Evolutionary conservation across 2,113 vertebrate genomes (phyloP).

Genomic region (Hemibagrus wyckioides): DNA sequence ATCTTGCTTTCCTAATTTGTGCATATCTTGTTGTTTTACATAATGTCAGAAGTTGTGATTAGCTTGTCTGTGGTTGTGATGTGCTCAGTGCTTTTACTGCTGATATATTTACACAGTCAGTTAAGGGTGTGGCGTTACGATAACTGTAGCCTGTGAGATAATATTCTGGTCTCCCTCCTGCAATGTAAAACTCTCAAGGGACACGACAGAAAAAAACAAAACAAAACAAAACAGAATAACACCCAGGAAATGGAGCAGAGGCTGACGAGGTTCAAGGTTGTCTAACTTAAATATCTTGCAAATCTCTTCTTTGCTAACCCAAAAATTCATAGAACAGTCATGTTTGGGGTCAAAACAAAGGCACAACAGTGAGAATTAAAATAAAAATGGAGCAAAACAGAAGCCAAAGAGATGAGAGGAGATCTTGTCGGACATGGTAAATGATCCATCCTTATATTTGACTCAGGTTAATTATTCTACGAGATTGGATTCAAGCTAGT

Average conservation of each 20-base stretch:
- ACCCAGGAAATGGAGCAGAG: background rate
- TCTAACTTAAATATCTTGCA: background rate
- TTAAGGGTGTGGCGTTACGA: background rate
- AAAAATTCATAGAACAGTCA: background rate
- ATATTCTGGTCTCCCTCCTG: background rate
- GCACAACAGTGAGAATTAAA: background rate
- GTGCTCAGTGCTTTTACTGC: background rate
- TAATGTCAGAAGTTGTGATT: too few relatives aligned
- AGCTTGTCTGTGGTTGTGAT: background rate
- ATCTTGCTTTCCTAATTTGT: background rate
- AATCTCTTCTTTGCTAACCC: background rate
- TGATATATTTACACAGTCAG: background rate
- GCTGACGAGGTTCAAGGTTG: background rate
- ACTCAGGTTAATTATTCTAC: background rate
- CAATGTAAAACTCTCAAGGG: conserved; percentile 1
- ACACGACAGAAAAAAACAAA: background rate
- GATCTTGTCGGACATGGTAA: background rate
- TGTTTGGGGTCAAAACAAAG: background rate
- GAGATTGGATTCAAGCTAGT: background rate
- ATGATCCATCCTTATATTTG: background rate
- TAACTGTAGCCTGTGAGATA: background rate
- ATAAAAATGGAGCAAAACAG: background rate
- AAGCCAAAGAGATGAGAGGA: background rate
- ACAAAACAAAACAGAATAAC: background rate
- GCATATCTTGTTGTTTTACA: background rate